phyloP scores from a whole-genome alignment of 2,888 invertebrate genomes.

The Erpobdella octoculata region DNA sequence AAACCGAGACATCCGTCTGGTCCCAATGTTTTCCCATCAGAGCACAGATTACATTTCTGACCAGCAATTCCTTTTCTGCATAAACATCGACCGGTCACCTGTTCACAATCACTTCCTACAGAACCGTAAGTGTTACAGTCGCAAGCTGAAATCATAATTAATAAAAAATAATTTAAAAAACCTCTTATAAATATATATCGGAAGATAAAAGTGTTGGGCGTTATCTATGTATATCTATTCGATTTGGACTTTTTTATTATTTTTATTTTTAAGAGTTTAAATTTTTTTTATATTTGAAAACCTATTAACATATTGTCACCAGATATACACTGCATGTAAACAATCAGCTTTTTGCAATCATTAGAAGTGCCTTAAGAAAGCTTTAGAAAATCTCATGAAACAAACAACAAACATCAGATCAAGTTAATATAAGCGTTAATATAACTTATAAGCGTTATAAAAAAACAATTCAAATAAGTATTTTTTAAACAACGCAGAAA shows the following conservation, averaged over 20 bases:
- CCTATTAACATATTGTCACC: neutral
- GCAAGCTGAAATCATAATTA: constrained; percentile 63
- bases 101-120: constrained; percentile 80
- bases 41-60: constrained; percentile 64
- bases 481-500: too few relatives aligned
- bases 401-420: too few relatives aligned
- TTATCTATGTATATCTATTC: too few relatives aligned
- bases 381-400: too few relatives aligned
- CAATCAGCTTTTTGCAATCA: too few relatives aligned
- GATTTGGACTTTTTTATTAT: too few relatives aligned
- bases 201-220: too few relatives aligned
- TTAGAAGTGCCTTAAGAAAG: too few relatives aligned
- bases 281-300: neutral
- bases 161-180: neutral
- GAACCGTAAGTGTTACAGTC: constrained; percentile 80
- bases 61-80: constrained; percentile 78
- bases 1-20: constrained; percentile 36
- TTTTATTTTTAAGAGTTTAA: too few relatives aligned
- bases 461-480: too few relatives aligned
- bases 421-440: too few relatives aligned
- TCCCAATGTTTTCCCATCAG: constrained; percentile 59
- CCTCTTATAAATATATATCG: neutral
- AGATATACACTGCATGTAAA: neutral
- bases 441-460: too few relatives aligned
- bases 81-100: constrained; percentile 81